phyloP scores from a whole-genome alignment of 2,888 invertebrate genomes.

The Thereva nobilitata region DNA sequence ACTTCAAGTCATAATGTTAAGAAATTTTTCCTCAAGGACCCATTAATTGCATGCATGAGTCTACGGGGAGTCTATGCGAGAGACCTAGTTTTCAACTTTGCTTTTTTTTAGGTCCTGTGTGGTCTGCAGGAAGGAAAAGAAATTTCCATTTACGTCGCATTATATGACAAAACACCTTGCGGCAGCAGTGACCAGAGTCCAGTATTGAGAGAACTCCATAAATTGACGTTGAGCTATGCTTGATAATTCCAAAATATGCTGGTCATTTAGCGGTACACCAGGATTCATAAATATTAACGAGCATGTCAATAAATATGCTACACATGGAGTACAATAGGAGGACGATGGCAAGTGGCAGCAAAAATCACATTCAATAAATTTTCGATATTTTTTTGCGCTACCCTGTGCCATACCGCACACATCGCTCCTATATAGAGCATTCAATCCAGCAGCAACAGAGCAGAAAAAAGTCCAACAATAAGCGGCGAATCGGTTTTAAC shows the following conservation, averaged over 20 bases:
- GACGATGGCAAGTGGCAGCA: constrained; percentile 28
- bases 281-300: constrained; percentile 39
- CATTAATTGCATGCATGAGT: constrained; percentile 21
- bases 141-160: constrained; percentile 3
- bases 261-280: constrained; percentile 20
- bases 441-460: constrained; percentile 14
- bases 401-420: not conserved
- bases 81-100: constrained; percentile 20
- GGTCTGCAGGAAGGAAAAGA: constrained; percentile 5
- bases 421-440: constrained; percentile 15
- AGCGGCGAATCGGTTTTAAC: constrained; percentile 26
- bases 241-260: constrained; percentile 33
- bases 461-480: constrained; percentile 23
- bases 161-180: constrained; percentile 20
- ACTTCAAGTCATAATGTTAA: constrained; percentile 19
- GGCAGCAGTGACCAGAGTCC: constrained; percentile 16
- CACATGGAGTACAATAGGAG: constrained; percentile 22
- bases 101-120: constrained; percentile 13
- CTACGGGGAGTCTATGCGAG: not conserved
- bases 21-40: constrained; percentile 17
- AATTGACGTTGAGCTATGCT: constrained; percentile 21
- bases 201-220: constrained; percentile 17
- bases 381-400: constrained; percentile 23
- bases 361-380: constrained; percentile 38
- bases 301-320: constrained; percentile 38